Conservation (phyloP, 2,113 vertebrate genomes). For the Oryzias celebensis region DNA sequence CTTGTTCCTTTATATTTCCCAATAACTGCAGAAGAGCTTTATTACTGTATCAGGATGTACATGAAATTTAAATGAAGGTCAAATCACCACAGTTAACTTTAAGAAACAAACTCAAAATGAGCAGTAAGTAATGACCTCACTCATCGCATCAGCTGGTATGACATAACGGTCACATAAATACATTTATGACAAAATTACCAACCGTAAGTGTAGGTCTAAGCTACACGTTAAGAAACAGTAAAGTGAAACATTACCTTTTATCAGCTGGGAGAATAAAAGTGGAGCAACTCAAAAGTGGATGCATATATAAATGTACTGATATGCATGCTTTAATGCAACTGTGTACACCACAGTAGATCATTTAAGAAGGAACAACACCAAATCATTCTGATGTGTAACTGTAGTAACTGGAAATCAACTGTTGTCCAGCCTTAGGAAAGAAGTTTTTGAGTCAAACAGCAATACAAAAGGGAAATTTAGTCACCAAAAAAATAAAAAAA, state of each 20-base stretch:
- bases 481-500: no score
- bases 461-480: no score
- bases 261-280: neutral
- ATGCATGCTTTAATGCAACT: neutral
- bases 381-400: no score
- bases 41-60: neutral
- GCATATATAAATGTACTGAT: neutral
- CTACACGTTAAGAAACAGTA: constrained; percentile 24
- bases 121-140: neutral
- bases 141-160: no score
- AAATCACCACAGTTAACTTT: constrained; percentile 1
- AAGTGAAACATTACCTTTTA: constrained; percentile 7
- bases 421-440: no score
- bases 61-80: neutral
- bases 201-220: constrained; percentile 5
- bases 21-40: neutral
- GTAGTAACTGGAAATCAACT: no score
- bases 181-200: neutral
- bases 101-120: neutral
- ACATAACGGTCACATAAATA: neutral
- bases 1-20: neutral
- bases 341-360: neutral
- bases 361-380: no score
- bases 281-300: neutral
- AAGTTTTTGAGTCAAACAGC: no score